These are phyloP conservation scores for Amia ocellicauda DNA, from an alignment of 2,113 vertebrate genomes.

Conservation along the genomic window DNA sequence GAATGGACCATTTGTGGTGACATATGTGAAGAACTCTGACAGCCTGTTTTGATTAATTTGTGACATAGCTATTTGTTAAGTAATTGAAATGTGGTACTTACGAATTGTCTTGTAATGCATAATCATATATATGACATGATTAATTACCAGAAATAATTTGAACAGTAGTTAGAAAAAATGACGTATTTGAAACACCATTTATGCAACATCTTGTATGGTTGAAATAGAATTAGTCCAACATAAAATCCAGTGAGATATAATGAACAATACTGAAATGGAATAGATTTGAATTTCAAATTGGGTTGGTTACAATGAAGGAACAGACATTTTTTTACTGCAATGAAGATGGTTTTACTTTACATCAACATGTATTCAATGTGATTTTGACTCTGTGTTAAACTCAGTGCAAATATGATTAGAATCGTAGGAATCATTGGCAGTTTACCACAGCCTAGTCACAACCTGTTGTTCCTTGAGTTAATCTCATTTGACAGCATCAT, in stretches of 20 bases:
- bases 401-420: background rate
- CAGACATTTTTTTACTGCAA: no score
- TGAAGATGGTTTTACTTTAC: no score
- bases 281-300: background rate
- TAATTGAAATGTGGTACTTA: slow-evolving; percentile 42
- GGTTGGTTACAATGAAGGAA: background rate
- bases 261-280: background rate
- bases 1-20: slow-evolving; percentile 37
- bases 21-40: slow-evolving; percentile 26
- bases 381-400: slow-evolving; percentile 2
- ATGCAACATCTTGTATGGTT: background rate
- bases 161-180: background rate
- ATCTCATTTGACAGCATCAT: slow-evolving; percentile 2
- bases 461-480: background rate
- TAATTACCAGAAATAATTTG: slow-evolving; percentile 3
- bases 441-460: background rate
- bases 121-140: slow-evolving; percentile 10
- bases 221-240: background rate
- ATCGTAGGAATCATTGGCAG: slow-evolving; percentile 9
- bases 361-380: slow-evolving; percentile 3
- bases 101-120: slow-evolving; percentile 8
- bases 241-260: background rate
- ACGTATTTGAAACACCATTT: background rate
- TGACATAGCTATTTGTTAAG: slow-evolving; percentile 8
- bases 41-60: slow-evolving; percentile 18